Evolutionary conservation across 2,888 invertebrate genomes (phyloP).

Genomic region (Cabera pusaria): DNA sequence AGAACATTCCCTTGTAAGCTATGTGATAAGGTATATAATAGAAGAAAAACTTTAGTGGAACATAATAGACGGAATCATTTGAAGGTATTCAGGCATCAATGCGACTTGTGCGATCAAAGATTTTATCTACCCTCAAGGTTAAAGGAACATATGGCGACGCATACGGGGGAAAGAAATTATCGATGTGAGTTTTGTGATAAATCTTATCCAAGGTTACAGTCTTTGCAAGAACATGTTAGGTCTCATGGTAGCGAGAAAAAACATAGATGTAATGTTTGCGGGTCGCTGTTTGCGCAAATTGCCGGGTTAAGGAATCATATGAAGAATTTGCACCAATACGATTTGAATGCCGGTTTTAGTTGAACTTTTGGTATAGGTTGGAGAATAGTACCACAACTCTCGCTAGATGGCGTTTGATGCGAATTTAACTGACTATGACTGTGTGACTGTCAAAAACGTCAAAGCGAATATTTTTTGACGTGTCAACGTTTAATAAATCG

Average conservation of each 20-base stretch:
- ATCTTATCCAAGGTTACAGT: conserved; percentile 63
- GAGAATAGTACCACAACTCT: too few relatives aligned
- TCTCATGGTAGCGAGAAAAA: conserved; percentile 80
- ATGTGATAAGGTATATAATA: conserved; percentile 68
- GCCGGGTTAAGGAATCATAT: conserved; percentile 82
- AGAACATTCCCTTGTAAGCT: conserved; percentile 61
- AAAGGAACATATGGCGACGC: conserved; percentile 71
- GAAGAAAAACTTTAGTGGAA: conserved; percentile 63
- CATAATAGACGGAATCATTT: conserved; percentile 65
- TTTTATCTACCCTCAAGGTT: conserved; percentile 72
- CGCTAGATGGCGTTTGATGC: too few relatives aligned
- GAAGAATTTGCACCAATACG: conserved; percentile 64
- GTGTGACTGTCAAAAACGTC: too few relatives aligned
- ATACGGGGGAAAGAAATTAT: conserved; percentile 70
- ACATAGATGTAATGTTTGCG: conserved; percentile 77
- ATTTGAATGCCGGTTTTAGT: conserved; percentile 19
- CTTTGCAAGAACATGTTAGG: conserved; percentile 80
- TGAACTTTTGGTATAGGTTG: too few relatives aligned
- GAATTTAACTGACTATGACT: too few relatives aligned
- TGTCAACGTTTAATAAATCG: too few relatives aligned
- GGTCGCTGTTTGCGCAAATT: conserved; percentile 80
- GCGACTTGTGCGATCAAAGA: conserved; percentile 78
- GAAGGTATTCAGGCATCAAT: conserved; percentile 73
- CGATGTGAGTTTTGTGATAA: conserved; percentile 70
- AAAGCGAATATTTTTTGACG: too few relatives aligned